Conservation (phyloP, 2,888 invertebrate species). For the Osmoderma eremita region DNA sequence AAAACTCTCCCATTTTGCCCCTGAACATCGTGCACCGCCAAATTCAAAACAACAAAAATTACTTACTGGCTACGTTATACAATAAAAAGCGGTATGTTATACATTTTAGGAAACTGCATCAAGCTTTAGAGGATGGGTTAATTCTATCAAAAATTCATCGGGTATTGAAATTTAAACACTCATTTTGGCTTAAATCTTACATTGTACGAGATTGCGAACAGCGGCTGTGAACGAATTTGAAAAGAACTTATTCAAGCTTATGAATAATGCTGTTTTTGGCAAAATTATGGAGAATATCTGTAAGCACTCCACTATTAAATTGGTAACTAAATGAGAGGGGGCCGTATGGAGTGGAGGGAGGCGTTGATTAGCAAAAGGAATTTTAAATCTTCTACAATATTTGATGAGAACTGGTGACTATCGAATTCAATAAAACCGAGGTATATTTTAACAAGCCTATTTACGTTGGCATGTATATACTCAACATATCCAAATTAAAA, state of each 20-base stretch:
- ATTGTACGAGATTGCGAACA: slow-evolving; percentile 51
- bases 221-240: slow-evolving; percentile 37
- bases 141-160: slow-evolving; percentile 52
- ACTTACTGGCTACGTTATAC: too few species aligned
- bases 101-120: slow-evolving; percentile 50
- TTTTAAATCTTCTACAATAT: slow-evolving; percentile 52
- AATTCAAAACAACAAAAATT: too few species aligned
- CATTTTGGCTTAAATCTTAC: slow-evolving; percentile 56
- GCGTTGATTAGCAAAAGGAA: slow-evolving; percentile 46
- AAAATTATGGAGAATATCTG: slow-evolving; percentile 62
- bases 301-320: slow-evolving; percentile 56
- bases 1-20: too few species aligned
- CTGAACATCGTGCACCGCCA: too few species aligned
- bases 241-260: slow-evolving; percentile 52
- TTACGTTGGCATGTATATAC: slow-evolving; percentile 53
- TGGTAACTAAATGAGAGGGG: slow-evolving; percentile 50
- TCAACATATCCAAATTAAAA: slow-evolving; percentile 56
- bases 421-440: slow-evolving; percentile 51
- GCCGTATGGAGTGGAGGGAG: not conserved
- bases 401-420: slow-evolving; percentile 54
- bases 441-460: slow-evolving; percentile 56
- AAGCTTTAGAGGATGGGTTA: slow-evolving; percentile 52
- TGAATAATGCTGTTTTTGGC: slow-evolving; percentile 55
- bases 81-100: slow-evolving; percentile 41
- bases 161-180: slow-evolving; percentile 55